Evolutionary conservation across 2,888 invertebrate genomes (phyloP).

Genomic region (Scrobipalpa atriplicella): DNA sequence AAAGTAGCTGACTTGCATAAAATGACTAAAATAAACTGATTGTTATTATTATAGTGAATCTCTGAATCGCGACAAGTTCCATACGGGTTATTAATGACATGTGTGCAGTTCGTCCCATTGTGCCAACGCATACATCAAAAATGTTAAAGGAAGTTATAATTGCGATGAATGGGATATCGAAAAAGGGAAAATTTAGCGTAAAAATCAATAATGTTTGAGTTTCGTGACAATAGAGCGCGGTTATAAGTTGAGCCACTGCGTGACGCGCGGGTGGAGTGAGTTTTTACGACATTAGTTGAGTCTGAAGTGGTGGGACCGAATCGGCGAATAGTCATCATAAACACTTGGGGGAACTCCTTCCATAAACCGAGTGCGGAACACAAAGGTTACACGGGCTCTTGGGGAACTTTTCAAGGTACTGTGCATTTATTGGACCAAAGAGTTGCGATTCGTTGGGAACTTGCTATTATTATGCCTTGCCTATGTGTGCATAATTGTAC

Average conservation of each 20-base stretch:
- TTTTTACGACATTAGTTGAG: slow-evolving; percentile 65
- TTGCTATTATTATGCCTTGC: neutral
- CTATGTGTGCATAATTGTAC: too few species aligned
- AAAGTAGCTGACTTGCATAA: slow-evolving; percentile 25
- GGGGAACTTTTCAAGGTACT: neutral
- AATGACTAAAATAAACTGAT: slow-evolving; percentile 19
- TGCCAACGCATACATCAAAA: slow-evolving; percentile 67
- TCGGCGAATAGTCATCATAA: slow-evolving; percentile 46
- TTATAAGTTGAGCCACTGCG: slow-evolving; percentile 66
- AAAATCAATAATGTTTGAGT: slow-evolving; percentile 81
- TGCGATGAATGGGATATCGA: slow-evolving; percentile 70
- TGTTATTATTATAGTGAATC: slow-evolving; percentile 19
- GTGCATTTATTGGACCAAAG: slow-evolving; percentile 3
- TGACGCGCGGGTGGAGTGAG: slow-evolving; percentile 73
- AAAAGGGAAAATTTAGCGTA: slow-evolving; percentile 79
- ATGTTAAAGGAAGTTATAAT: slow-evolving; percentile 73
- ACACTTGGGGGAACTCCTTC: slow-evolving; percentile 30
- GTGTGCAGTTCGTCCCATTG: slow-evolving; percentile 66
- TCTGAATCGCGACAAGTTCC: slow-evolving; percentile 72
- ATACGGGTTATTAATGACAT: slow-evolving; percentile 78
- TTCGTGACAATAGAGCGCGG: slow-evolving; percentile 70
- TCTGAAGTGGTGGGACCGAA: slow-evolving; percentile 61
- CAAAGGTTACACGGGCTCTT: slow-evolving; percentile 18
- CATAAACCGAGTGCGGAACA: slow-evolving; percentile 10
- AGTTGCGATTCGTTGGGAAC: neutral